phyloP scores from a whole-genome alignment of 2,113 vertebrate species.

The Synodontis membranacea region DNA sequence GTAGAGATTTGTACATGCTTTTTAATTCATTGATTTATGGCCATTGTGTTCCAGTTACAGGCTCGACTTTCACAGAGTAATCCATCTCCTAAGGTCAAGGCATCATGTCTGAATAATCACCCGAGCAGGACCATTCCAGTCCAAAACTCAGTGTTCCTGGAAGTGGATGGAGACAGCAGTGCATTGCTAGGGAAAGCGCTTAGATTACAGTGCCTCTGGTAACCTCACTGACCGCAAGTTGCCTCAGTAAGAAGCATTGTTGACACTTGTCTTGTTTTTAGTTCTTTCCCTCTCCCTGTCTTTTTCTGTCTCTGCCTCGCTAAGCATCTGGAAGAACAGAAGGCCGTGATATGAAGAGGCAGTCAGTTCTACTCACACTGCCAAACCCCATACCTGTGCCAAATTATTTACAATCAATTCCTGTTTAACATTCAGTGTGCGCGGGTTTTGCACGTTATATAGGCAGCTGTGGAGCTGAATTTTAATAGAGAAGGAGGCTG shows the following conservation, averaged over 20 bases:
- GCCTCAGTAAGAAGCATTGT: constrained; percentile 24
- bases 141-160: constrained; percentile 59
- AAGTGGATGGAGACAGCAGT: constrained; percentile 53
- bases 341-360: constrained; percentile 65
- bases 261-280: constrained; percentile 64
- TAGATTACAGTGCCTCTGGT: constrained; percentile 59
- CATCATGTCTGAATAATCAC: constrained; percentile 63
- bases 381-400: constrained; percentile 69
- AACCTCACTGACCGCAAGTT: constrained; percentile 8
- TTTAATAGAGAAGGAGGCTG: constrained; percentile 55
- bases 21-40: constrained; percentile 65
- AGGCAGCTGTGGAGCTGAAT: constrained; percentile 59
- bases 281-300: neutral
- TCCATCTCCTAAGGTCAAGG: constrained; percentile 64
- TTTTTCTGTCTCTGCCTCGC: constrained; percentile 32
- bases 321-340: constrained; percentile 72
- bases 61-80: constrained; percentile 61
- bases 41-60: constrained; percentile 50
- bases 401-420: constrained; percentile 80
- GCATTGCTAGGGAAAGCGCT: constrained; percentile 51
- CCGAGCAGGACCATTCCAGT: constrained; percentile 61
- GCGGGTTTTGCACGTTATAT: constrained; percentile 41
- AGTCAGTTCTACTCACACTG: constrained; percentile 62
- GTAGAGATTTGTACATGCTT: constrained; percentile 38
- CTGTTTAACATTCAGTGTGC: constrained; percentile 71